Conservation (phyloP, 2,113 vertebrate species). For the Charadrius vociferus region DNA sequence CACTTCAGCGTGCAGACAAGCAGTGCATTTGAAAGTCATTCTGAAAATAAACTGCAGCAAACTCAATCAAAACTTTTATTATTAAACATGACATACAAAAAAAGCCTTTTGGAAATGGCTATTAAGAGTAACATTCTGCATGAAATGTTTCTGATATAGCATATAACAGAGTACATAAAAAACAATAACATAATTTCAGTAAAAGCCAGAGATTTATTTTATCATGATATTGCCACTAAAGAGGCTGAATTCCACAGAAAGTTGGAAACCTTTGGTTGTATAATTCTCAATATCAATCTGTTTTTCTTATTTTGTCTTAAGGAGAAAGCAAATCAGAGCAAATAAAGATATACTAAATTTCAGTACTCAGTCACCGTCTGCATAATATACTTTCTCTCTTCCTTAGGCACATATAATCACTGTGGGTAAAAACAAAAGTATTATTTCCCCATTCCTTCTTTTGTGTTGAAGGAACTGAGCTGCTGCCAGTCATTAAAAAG, state of each 20-base stretch:
- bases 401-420: neutral
- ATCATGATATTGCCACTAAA: neutral
- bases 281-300: neutral
- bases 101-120: neutral
- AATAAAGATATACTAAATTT: neutral
- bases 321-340: neutral
- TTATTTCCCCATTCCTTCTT: neutral
- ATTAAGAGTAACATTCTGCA: neutral
- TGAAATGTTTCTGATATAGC: neutral
- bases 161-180: neutral
- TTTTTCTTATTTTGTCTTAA: neutral
- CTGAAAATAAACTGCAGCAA: neutral
- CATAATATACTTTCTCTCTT: neutral
- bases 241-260: neutral
- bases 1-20: neutral
- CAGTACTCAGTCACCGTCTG: neutral
- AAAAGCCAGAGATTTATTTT: neutral
- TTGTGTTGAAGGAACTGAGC: neutral
- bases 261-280: neutral
- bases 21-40: neutral
- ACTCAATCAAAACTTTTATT: conserved; percentile 5
- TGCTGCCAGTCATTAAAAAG: neutral
- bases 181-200: neutral
- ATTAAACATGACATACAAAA: neutral
- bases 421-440: neutral